These are phyloP conservation scores for Diogma glabrata DNA, from an alignment of 2,888 invertebrate genomes.

Conservation along the genomic window DNA sequence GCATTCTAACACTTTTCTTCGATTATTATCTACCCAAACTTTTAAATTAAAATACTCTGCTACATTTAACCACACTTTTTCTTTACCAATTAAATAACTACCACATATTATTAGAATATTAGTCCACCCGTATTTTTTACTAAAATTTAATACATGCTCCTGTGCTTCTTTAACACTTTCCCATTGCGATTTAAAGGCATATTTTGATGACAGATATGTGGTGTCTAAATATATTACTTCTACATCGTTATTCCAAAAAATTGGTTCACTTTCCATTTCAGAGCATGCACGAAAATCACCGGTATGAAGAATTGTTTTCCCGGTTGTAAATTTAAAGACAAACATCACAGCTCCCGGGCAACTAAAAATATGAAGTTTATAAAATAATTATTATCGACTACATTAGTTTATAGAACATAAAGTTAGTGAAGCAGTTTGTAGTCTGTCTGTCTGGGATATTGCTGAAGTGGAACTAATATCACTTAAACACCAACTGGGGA, in stretches of 20 bases:
- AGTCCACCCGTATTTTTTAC: constrained; percentile 35
- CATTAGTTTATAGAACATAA: not conserved
- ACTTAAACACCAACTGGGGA: too few relatives aligned
- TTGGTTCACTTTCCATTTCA: constrained; percentile 52
- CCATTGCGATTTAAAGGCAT: constrained; percentile 42
- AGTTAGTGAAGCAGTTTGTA: too few relatives aligned
- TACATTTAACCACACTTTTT: constrained; percentile 53
- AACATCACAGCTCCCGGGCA: constrained; percentile 71
- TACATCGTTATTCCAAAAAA: constrained; percentile 47
- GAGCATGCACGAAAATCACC: constrained; percentile 64
- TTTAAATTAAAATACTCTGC: constrained; percentile 48
- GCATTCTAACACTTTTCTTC: constrained; percentile 43
- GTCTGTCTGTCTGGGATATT: too few relatives aligned
- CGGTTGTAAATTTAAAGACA: constrained; percentile 49
- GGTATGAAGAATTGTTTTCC: constrained; percentile 54
- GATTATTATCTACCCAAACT: constrained; percentile 54
- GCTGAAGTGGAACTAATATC: too few relatives aligned
- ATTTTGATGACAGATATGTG: constrained; percentile 41
- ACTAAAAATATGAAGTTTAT: constrained; percentile 40
- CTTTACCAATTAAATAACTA: constrained; percentile 63
- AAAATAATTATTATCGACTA: not conserved
- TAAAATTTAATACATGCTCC: constrained; percentile 42
- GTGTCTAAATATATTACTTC: constrained; percentile 63
- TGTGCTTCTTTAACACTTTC: constrained; percentile 40
- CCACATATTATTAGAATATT: constrained; percentile 53